Conservation (phyloP, 2,113 vertebrate genomes). For the Cyanistes caeruleus region DNA sequence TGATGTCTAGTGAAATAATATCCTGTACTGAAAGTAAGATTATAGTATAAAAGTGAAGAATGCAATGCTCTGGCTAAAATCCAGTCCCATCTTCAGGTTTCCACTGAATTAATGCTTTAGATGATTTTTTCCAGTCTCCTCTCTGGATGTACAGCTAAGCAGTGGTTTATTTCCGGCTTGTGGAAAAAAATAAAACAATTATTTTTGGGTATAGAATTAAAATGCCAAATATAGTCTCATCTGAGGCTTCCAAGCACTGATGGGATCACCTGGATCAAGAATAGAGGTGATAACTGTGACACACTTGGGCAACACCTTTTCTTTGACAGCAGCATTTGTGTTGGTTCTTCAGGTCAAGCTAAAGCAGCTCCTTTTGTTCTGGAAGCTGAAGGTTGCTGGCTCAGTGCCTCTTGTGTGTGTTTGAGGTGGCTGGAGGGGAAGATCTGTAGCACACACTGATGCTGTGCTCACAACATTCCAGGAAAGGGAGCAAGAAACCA, state of each 20-base stretch:
- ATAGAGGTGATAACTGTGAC: not conserved
- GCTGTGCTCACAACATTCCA: not conserved
- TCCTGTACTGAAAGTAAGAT: not conserved
- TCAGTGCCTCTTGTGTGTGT: not conserved
- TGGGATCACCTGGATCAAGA: not conserved
- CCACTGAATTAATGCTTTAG: not conserved
- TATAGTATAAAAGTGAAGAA: not conserved
- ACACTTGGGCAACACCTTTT: not conserved
- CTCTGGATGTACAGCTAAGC: not conserved
- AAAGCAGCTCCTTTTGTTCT: not conserved
- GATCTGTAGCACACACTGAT: no score
- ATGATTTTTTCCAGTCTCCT: not conserved
- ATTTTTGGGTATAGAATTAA: not conserved
- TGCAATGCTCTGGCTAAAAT: not conserved
- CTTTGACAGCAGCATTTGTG: not conserved
- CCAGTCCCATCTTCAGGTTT: not conserved
- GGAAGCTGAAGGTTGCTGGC: not conserved
- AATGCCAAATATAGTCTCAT: not conserved
- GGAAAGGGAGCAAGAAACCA: not conserved
- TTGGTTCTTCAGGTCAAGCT: not conserved
- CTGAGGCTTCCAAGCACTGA: not conserved
- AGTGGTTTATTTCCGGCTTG: rapidly evolving
- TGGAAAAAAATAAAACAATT: not conserved
- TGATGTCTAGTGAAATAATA: not conserved
- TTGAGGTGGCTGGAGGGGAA: not conserved